phyloP scores from a whole-genome alignment of 2,888 invertebrate species.

The Cheilosia variabilis region DNA sequence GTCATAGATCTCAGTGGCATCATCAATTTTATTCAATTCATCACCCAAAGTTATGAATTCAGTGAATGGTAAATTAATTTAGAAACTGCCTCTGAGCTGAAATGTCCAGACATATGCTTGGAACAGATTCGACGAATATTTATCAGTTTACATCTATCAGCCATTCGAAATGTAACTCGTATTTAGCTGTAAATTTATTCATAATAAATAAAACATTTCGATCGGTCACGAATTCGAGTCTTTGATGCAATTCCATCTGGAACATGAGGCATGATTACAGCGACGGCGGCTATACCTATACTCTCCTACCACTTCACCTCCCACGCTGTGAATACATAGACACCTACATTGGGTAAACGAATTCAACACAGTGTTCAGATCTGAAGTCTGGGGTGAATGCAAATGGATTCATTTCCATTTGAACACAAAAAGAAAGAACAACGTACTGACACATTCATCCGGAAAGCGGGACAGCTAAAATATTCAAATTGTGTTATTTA shows the following conservation, averaged over 20 bases:
- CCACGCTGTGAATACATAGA: not conserved
- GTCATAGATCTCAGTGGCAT: not conserved
- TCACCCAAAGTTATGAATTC: conserved; percentile 8
- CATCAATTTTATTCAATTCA: conserved; percentile 11
- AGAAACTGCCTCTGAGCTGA: conserved; percentile 6
- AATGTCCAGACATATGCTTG: not conserved
- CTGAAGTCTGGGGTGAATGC: conserved; percentile 37
- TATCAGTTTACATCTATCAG: not conserved
- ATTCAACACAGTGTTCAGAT: conserved; percentile 11
- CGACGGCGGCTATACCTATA: not conserved
- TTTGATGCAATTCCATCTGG: conserved; percentile 33
- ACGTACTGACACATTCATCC: conserved; percentile 9
- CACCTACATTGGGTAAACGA: not conserved
- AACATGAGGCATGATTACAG: conserved; percentile 14
- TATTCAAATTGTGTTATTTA: conserved; percentile 14
- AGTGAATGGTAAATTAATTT: conserved; percentile 46
- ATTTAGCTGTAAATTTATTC: conserved; percentile 27
- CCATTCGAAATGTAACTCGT: conserved; percentile 13
- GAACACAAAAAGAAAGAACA: conserved; percentile 1
- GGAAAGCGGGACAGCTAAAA: not conserved
- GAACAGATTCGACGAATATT: not conserved
- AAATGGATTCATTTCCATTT: conserved; percentile 41
- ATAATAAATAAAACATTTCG: conserved; percentile 61
- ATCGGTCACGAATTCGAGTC: conserved; percentile 54
- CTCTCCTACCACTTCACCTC: conserved; percentile 17